Evolutionary conservation across 2,888 invertebrate species (phyloP), one percentile per base, ranked within the genome.

Genomic region (Amiota mariae): DNA sequence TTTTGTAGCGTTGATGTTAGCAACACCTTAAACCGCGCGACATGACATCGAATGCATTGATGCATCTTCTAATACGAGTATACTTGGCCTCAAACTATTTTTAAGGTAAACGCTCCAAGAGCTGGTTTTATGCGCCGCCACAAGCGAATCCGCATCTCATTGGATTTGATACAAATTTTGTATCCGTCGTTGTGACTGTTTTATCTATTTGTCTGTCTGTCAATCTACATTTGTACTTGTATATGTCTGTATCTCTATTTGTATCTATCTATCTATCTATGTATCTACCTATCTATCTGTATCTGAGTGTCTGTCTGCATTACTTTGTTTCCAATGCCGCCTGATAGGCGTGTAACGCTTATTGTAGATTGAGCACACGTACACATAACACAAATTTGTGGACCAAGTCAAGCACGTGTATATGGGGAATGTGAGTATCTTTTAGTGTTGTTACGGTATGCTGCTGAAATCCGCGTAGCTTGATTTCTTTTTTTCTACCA

Each of bases 381-480:
- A 66, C 66, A 48, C 36, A 36, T n/a, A 36, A 36, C 36, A 36
- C 36, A 54, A 54, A 54, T 54, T 48, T 59, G 48, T 54, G 36
- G 36, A 36, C 36, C 36, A 36, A 36, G 36, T 36, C 36, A 36
- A 36, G 36, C 36, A 36, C 36, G 36, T 36, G 36, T 51, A 73
- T 75, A 49, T 56, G 12, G 67, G 67, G 54, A 57, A 46, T 59
- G 24, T 68, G 56, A 20, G 12, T 71, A 47, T 64, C 68, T 71
- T 71, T 68, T 57, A 36, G 71, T 71, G 56, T 36, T n/a, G 68
- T 12, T 75, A 78, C 81, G 82, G 85, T 85, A 84, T 85, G 75
- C 85, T 76, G 79, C 85, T 76, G 79, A 84, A 84, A 81, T 81
- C 81, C 81, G 81, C 82, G 84, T 73, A 24, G 24, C 24, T 2